Conservation (phyloP, 2,797 vertebrate species). For the Toxotes lorentzi region DNA sequence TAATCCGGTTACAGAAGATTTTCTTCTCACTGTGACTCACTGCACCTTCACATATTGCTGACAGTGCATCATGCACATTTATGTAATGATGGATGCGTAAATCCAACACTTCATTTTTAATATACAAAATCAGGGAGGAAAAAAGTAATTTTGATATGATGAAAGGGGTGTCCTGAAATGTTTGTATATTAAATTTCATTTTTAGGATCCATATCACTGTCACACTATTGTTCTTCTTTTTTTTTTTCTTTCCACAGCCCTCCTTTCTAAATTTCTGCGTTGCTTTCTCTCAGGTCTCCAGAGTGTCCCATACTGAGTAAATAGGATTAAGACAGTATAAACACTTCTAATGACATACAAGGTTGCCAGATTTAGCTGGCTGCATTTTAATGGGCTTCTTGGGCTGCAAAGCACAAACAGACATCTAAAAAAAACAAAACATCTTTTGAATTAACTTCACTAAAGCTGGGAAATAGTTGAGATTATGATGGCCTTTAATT, state of each 20-base stretch:
- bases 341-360: slow-evolving; percentile 63
- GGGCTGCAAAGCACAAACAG: slow-evolving; percentile 61
- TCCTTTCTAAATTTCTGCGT: background rate
- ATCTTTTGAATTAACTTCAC: slow-evolving; percentile 41
- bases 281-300: slow-evolving; percentile 28
- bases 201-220: slow-evolving; percentile 5
- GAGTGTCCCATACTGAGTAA: slow-evolving; percentile 50
- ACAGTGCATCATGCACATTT: slow-evolving; percentile 23
- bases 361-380: slow-evolving; percentile 61
- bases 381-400: slow-evolving; percentile 54
- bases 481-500: slow-evolving; percentile 57
- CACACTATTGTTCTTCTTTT: slow-evolving; percentile 8
- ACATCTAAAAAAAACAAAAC: slow-evolving; percentile 45
- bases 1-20: slow-evolving; percentile 69
- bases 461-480: slow-evolving; percentile 54
- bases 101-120: background rate
- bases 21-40: slow-evolving; percentile 51
- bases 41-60: slow-evolving; percentile 47
- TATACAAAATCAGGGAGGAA: background rate
- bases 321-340: slow-evolving; percentile 71
- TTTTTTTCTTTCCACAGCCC: background rate
- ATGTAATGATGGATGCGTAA: background rate
- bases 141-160: background rate
- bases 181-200: background rate
- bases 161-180: background rate